Conservation (phyloP, 2,888 invertebrate genomes). For the Parnassius orleans region DNA sequence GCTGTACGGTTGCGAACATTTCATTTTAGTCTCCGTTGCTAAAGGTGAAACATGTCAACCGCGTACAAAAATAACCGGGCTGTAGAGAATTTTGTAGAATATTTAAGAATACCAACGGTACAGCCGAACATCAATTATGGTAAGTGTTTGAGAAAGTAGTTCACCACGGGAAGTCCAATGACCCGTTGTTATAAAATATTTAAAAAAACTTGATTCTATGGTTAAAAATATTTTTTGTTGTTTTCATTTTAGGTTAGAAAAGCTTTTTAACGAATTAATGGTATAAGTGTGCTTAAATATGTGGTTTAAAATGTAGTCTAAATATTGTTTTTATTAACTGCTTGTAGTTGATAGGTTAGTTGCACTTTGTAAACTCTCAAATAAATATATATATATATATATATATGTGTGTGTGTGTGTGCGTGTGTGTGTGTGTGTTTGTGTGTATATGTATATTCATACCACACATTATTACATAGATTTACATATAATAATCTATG, state of each 20-base stretch:
- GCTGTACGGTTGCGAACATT: background rate
- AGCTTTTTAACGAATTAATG: background rate
- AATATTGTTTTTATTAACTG: no score
- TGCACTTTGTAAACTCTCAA: no score
- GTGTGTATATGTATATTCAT: no score
- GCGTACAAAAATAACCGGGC: slow-evolving; percentile 70
- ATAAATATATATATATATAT: no score
- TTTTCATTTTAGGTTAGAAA: slow-evolving; percentile 9
- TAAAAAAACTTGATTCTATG: background rate
- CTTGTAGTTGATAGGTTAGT: no score
- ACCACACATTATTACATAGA: no score
- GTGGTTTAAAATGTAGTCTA: no score
- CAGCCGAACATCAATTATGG: slow-evolving; percentile 89
- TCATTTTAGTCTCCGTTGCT: slow-evolving; percentile 19
- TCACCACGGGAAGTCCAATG: background rate
- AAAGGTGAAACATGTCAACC: slow-evolving; percentile 47
- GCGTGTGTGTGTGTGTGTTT: no score
- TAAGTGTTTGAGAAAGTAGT: slow-evolving; percentile 51
- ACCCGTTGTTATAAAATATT: background rate
- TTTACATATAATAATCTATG: no score
- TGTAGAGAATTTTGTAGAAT: slow-evolving; percentile 86
- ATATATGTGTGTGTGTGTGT: no score
- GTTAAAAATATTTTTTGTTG: background rate
- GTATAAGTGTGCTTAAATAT: no score
- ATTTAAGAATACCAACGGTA: slow-evolving; percentile 87